Evolutionary conservation across 1,140 invertebrate genomes (phyloP), one percentile per base, ranked within the genome.

Genomic region (Aplysia californica): DNA sequence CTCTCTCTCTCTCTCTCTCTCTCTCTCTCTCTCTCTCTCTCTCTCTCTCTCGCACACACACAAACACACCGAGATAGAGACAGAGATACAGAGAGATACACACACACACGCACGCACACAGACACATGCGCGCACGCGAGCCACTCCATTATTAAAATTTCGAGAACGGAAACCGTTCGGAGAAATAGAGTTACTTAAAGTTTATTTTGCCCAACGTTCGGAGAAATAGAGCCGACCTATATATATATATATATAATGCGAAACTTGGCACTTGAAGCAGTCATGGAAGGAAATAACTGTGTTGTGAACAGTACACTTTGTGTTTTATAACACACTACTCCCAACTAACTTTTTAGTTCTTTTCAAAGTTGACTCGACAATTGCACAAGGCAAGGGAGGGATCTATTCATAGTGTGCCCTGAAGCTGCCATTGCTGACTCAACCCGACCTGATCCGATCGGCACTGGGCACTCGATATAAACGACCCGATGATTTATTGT

Each of bases 1-100:
- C 56, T 59, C 56, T 59, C 56, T n/a, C 56, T 59, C 56, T 59
- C 56, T 59, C 56, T 59, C 56, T n/a, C 56, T 59, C 21, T n/a
- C 56, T n/a, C 56, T 59, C 56, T 59, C 56, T 4, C 56, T 59
- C 56, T 59, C 21, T 59, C 56, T 59, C n/a, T n/a, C n/a, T n/a
- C n/a, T n/a, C n/a, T n/a, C n/a, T n/a, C n/a, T n/a, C n/a, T n/a
- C n/a, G n/a, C n/a, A n/a, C n/a, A n/a, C n/a, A n/a, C n/a, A n/a
- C n/a, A n/a, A n/a, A n/a, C n/a, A n/a, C n/a, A n/a, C n/a, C n/a
- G n/a, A n/a, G n/a, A n/a, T n/a, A n/a, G n/a, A n/a, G n/a, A n/a
- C n/a, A n/a, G n/a, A n/a, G n/a, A n/a, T n/a, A n/a, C n/a, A n/a
- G n/a, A n/a, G n/a, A n/a, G n/a, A n/a, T n/a, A n/a, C n/a, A n/a